A percentile compares a stretch with the other conserved stretches of the same genome.
These are phyloP conservation scores for Scomber colias DNA, from an alignment of 2,113 vertebrate species.

Conservation along the genomic window DNA sequence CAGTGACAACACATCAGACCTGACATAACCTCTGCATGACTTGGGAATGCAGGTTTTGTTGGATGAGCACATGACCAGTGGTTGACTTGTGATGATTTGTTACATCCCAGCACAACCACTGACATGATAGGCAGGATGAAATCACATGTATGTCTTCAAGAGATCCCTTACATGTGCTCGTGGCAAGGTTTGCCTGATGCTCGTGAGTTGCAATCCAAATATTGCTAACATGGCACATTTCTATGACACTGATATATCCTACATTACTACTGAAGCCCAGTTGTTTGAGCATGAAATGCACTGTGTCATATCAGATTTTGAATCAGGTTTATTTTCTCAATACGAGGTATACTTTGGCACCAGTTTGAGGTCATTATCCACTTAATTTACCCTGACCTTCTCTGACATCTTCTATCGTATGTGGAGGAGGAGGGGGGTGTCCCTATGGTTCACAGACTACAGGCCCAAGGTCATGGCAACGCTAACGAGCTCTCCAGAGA, in stretches of 20 bases:
- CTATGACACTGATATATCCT: slow-evolving; percentile 38
- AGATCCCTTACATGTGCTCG: slow-evolving; percentile 38
- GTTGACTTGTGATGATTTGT: slow-evolving; percentile 24
- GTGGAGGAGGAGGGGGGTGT: background rate
- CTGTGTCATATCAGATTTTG: background rate
- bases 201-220: slow-evolving; percentile 21
- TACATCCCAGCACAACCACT: slow-evolving; percentile 9
- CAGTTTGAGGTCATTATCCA: slow-evolving; percentile 30
- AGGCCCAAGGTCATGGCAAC: slow-evolving; percentile 45
- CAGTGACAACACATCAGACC: slow-evolving; percentile 24
- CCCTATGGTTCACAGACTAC: slow-evolving; percentile 42
- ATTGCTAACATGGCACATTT: slow-evolving; percentile 54
- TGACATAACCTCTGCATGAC: slow-evolving; percentile 29
- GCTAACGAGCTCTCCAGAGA: slow-evolving; percentile 51
- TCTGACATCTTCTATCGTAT: slow-evolving; percentile 2
- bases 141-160: slow-evolving; percentile 17
- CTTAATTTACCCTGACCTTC: slow-evolving; percentile 3
- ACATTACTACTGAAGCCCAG: slow-evolving; percentile 26
- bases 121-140: slow-evolving; percentile 41
- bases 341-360: slow-evolving; percentile 37
- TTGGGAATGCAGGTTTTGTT: slow-evolving; percentile 22
- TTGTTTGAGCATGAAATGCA: slow-evolving; percentile 19
- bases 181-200: slow-evolving; percentile 23
- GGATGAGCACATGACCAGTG: slow-evolving; percentile 11
- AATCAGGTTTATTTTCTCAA: slow-evolving; percentile 6